Evolutionary conservation across 2,113 vertebrate species (phyloP).

Genomic region (Saguinus imperator): DNA sequence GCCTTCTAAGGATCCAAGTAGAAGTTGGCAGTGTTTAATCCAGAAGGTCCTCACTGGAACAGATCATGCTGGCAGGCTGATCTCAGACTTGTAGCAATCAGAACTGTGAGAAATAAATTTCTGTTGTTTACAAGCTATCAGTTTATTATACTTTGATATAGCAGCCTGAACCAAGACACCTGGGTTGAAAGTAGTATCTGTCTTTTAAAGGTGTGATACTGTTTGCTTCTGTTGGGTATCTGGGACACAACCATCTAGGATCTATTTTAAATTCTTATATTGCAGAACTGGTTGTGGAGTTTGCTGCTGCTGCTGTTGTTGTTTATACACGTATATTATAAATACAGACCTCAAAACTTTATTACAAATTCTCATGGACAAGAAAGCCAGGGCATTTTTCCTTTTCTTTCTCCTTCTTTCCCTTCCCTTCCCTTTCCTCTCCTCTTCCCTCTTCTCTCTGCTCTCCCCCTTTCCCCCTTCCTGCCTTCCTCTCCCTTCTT

Average conservation of each 20-base stretch:
- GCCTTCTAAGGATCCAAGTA: not conserved
- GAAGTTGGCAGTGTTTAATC: not conserved
- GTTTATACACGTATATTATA: not conserved
- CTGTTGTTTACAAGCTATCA: not conserved
- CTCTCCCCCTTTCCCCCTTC: not conserved
- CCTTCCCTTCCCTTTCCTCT: not conserved
- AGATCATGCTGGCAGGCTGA: no score
- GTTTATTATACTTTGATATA: not conserved
- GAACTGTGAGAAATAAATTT: not conserved
- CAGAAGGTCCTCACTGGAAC: not conserved
- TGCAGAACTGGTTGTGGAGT: not conserved
- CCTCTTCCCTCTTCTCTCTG: no score
- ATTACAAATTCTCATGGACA: not conserved
- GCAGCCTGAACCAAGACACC: not conserved
- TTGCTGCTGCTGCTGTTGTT: not conserved
- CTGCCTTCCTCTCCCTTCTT: accelerated
- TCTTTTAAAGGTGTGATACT: not conserved
- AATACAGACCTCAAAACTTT: not conserved
- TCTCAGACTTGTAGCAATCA: not conserved
- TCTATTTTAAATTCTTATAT: not conserved
- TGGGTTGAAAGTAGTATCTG: not conserved
- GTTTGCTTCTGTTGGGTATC: not conserved
- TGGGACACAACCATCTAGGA: not conserved
- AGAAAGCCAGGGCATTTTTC: not conserved
- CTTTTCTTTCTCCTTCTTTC: not conserved